phyloP scores from a whole-genome alignment of 2,113 vertebrate genomes.

The Rissa tridactyla region DNA sequence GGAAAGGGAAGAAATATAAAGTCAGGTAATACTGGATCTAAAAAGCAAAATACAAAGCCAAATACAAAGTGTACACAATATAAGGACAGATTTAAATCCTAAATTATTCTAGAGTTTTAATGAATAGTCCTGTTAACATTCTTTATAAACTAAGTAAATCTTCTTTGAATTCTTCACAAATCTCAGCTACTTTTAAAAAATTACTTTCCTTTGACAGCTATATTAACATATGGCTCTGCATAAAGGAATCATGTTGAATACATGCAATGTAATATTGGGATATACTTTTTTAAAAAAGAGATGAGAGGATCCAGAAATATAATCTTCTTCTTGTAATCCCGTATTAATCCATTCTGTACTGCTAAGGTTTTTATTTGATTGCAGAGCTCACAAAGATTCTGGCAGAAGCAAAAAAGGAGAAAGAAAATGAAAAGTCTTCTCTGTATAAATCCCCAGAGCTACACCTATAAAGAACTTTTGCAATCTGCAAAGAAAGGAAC shows the following conservation, averaged over 20 bases:
- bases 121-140: not conserved
- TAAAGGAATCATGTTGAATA: conserved; percentile 22
- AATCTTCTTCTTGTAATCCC: conserved; percentile 49
- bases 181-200: not conserved
- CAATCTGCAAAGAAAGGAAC: conserved; percentile 49
- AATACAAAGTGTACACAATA: not conserved
- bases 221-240: not conserved
- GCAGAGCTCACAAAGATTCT: conserved; percentile 44
- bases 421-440: conserved; percentile 23
- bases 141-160: conserved; percentile 21
- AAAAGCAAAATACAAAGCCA: not conserved
- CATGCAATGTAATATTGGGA: not conserved
- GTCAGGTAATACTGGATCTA: not conserved
- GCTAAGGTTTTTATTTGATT: conserved; percentile 32
- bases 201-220: conserved; percentile 11
- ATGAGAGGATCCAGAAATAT: conserved; percentile 2
- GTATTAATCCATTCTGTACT: conserved; percentile 44
- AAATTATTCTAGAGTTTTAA: conserved; percentile 19
- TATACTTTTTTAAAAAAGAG: not conserved
- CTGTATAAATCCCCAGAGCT: conserved; percentile 48
- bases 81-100: not conserved
- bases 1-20: not conserved
- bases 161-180: conserved; percentile 27
- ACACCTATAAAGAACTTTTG: conserved; percentile 24
- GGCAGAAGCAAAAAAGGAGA: not conserved